Conservation (phyloP, 2,113 vertebrate genomes). For the Myiozetetes cayanensis region DNA sequence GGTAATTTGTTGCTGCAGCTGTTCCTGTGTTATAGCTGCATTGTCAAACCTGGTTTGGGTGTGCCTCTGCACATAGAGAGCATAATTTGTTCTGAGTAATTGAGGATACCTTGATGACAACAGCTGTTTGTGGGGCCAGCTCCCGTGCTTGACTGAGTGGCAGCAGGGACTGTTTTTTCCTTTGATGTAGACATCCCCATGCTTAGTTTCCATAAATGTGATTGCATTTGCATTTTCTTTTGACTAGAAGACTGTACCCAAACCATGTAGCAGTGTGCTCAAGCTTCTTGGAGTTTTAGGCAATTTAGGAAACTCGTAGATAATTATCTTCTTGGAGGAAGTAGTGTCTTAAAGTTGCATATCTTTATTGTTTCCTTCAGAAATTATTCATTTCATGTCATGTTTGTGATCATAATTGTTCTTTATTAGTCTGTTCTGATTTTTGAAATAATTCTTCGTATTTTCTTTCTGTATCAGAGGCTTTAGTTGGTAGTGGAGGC, state of each 20-base stretch:
- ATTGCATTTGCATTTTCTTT: slow-evolving; percentile 41
- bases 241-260: not conserved
- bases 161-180: not conserved
- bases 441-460: not conserved
- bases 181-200: not conserved
- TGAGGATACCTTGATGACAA: slow-evolving; percentile 33
- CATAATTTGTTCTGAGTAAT: slow-evolving; percentile 5
- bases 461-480: not conserved
- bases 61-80: not conserved
- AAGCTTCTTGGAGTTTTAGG: not conserved
- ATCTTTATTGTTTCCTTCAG: not conserved
- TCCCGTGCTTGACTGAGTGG: not conserved
- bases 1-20: slow-evolving; percentile 39
- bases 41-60: slow-evolving; percentile 13
- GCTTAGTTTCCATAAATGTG: not conserved
- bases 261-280: not conserved
- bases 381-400: not conserved
- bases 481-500: not conserved
- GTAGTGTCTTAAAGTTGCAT: not conserved
- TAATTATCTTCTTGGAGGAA: not conserved
- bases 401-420: not conserved
- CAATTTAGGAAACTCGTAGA: not conserved
- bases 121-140: not conserved
- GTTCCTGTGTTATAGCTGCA: not conserved
- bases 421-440: not conserved